These are phyloP conservation scores for Nothoprocta perdicaria DNA, from an alignment of 2,113 vertebrate genomes.

Conservation along the genomic window DNA sequence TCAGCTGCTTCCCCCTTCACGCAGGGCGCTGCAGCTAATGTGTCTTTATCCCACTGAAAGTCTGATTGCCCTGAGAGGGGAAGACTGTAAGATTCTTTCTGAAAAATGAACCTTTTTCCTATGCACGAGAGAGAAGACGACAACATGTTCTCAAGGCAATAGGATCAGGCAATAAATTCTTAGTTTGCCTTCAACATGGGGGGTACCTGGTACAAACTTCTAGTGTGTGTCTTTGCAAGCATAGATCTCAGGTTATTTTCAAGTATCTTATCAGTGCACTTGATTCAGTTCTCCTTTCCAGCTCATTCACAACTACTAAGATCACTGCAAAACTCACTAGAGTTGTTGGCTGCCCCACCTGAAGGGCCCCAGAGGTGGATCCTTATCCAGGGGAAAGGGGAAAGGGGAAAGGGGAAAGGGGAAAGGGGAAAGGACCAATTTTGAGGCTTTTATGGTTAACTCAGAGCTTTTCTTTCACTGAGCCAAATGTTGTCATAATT, in stretches of 20 bases:
- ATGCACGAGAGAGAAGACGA: background rate
- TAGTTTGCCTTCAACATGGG: background rate
- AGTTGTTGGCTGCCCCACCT: background rate
- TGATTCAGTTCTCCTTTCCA: background rate
- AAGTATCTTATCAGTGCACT: background rate
- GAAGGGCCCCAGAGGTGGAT: background rate
- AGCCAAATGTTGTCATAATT: conserved; percentile 47
- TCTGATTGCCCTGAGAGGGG: background rate
- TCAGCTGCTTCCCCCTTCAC: conserved; percentile 21
- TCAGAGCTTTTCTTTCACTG: conserved; percentile 37
- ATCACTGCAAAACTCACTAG: background rate
- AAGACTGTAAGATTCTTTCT: background rate
- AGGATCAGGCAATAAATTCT: background rate
- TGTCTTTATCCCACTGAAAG: conserved; percentile 16
- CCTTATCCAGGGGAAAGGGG: too few relatives aligned
- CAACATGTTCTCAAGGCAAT: background rate
- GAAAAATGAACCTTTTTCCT: background rate
- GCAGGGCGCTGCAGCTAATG: conserved; percentile 12
- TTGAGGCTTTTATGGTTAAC: conserved; percentile 32
- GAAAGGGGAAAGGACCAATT: background rate
- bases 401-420: too few relatives aligned
- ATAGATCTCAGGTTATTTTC: background rate
- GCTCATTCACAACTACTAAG: background rate
- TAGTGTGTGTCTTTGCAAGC: background rate
- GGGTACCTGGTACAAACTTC: background rate